A percentile compares a stretch with the other conserved stretches of the same genome.
phyloP scores from a whole-genome alignment of 1,140 invertebrate genomes.

The Goniozus legneri region DNA sequence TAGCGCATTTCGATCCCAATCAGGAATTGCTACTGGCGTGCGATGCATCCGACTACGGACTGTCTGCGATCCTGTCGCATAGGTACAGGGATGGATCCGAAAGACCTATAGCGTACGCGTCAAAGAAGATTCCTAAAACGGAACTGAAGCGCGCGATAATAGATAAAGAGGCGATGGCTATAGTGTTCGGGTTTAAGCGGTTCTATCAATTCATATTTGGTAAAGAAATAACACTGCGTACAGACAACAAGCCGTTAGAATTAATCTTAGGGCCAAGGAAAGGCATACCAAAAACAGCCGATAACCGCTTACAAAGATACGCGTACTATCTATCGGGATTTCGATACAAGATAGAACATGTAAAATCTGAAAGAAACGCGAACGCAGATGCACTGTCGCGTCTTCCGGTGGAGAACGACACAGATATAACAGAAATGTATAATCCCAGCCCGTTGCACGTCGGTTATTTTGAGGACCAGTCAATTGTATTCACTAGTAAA shows the following conservation, averaged over 20 bases:
- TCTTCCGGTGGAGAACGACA: conserved; percentile 10
- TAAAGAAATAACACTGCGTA: conserved; percentile 45
- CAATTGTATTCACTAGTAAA: neutral
- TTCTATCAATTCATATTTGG: conserved; percentile 57
- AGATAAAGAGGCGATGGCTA: conserved; percentile 19
- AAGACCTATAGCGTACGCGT: conserved; percentile 36
- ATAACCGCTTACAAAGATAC: conserved; percentile 33
- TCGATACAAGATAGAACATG: conserved; percentile 36
- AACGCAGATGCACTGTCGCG: conserved; percentile 31
- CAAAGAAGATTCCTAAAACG: conserved; percentile 26
- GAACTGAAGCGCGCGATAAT: conserved; percentile 30
- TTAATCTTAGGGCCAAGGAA: conserved; percentile 39
- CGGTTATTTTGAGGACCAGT: neutral
- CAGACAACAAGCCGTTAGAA: conserved; percentile 53
- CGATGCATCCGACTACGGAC: conserved; percentile 38
- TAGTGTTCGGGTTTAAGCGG: conserved; percentile 54
- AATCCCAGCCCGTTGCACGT: neutral
- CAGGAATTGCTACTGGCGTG: conserved; percentile 29
- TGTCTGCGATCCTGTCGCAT: conserved; percentile 40
- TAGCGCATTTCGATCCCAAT: conserved; percentile 37
- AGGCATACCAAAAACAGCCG: conserved; percentile 25
- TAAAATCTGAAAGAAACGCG: too few relatives aligned
- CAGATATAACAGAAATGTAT: neutral
- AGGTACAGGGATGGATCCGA: conserved; percentile 21
- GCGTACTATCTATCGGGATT: conserved; percentile 31